A percentile compares a stretch with the other conserved stretches of the same genome.
Conservation (phyloP, 37 sponge, comb jelly and placozoan species). For the Beroe ovata region DNA sequence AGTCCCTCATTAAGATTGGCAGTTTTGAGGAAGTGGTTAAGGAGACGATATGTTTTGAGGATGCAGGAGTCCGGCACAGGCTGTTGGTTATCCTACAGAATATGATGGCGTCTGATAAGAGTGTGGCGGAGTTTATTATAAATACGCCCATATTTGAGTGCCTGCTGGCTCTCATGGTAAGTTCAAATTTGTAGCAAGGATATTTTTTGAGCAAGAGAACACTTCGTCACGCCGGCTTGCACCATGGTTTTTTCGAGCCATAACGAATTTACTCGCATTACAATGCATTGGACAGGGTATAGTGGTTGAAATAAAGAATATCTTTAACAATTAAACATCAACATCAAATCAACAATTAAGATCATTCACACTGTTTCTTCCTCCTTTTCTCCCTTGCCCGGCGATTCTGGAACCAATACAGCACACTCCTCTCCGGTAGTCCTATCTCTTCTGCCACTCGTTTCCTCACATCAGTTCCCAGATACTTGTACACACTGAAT, state of each 20-base stretch:
- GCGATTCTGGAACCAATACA: constrained; percentile 42
- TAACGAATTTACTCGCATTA: no score
- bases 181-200: no score
- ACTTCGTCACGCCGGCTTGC: no score
- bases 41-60: constrained; percentile 39
- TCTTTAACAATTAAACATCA: no score
- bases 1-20: constrained; percentile 32
- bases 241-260: no score
- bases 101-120: constrained; percentile 23
- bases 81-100: constrained; percentile 49
- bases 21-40: constrained; percentile 58
- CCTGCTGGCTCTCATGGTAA: constrained; percentile 51
- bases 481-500: constrained; percentile 24
- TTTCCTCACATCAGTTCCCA: constrained; percentile 1
- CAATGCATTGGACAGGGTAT: no score
- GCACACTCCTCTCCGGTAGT: constrained; percentile 22
- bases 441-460: constrained; percentile 23
- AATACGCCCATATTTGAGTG: constrained; percentile 63
- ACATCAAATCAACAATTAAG: no score
- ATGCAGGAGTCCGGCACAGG: constrained; percentile 31
- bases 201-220: no score
- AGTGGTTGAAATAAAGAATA: no score
- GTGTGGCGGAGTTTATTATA: constrained; percentile 28
- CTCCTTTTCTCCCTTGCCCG: constrained; percentile 31
- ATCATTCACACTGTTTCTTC: neutral